Conservation (phyloP, 2,113 vertebrate species). For the Turdus rufiventris region DNA sequence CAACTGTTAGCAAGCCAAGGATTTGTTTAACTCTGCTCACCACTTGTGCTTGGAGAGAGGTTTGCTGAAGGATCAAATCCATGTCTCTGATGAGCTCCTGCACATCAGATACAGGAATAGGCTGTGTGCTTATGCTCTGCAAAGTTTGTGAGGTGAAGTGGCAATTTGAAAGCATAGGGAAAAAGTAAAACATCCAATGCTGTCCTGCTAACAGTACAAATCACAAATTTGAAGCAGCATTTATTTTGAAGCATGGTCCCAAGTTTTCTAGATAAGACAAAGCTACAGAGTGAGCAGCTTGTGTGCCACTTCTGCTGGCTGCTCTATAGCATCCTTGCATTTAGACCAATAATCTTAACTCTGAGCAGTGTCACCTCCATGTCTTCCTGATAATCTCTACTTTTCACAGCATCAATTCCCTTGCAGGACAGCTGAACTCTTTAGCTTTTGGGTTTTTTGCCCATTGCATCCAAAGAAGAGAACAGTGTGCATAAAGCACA, state of each 20-base stretch:
- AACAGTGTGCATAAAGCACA: background rate
- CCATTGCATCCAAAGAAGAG: background rate
- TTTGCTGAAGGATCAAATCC: background rate
- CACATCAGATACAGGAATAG: background rate
- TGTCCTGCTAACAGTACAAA: background rate
- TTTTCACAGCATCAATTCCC: background rate
- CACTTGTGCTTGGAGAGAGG: background rate
- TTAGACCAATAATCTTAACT: background rate
- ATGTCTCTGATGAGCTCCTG: background rate
- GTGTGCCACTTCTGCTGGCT: background rate
- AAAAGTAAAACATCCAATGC: background rate
- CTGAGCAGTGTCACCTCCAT: background rate
- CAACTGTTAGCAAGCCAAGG: background rate
- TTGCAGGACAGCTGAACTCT: background rate
- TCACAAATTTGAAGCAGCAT: background rate
- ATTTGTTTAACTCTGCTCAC: background rate
- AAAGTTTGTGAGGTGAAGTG: background rate
- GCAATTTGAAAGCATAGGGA: background rate
- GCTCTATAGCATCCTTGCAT: background rate
- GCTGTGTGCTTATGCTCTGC: background rate
- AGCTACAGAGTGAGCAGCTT: background rate
- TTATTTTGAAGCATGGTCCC: background rate
- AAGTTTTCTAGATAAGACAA: background rate
- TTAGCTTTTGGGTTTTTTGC: background rate
- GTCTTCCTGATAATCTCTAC: background rate